phyloP scores from a whole-genome alignment of 2,113 vertebrate species.

The Dipodomys spectabilis region DNA sequence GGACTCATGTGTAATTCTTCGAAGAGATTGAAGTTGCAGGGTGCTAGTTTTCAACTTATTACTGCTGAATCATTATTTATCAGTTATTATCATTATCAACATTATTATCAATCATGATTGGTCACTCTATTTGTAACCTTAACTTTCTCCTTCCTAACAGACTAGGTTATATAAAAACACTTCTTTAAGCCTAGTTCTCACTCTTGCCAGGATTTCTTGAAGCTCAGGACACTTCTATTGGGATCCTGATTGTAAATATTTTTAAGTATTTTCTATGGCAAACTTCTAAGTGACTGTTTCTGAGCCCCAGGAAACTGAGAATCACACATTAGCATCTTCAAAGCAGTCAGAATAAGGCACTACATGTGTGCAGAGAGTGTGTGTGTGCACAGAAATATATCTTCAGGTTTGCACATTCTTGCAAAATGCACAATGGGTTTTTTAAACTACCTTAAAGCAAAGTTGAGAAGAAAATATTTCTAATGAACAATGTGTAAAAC shows the following conservation, averaged over 20 bases:
- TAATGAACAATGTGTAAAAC: background rate
- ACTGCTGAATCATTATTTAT: too few species aligned
- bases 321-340: background rate
- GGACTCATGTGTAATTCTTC: background rate
- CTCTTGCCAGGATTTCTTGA: conserved; percentile 35
- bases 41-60: background rate
- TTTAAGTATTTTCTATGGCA: conserved; percentile 23
- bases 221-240: conserved; percentile 47
- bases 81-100: too few species aligned
- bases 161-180: background rate
- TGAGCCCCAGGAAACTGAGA: background rate
- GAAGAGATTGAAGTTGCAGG: background rate
- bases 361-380: background rate
- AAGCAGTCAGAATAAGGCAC: conserved; percentile 26
- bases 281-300: conserved; percentile 13
- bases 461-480: background rate
- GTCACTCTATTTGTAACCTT: background rate
- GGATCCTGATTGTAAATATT: conserved; percentile 57
- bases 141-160: background rate
- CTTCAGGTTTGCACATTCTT: background rate
- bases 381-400: background rate
- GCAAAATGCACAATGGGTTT: background rate
- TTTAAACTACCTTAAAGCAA: background rate
- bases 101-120: background rate
- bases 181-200: background rate